A percentile compares a stretch with the other conserved stretches of the same genome.
phyloP scores from a whole-genome alignment of 2,888 invertebrate genomes.

The Temnothorax rugatulus region DNA sequence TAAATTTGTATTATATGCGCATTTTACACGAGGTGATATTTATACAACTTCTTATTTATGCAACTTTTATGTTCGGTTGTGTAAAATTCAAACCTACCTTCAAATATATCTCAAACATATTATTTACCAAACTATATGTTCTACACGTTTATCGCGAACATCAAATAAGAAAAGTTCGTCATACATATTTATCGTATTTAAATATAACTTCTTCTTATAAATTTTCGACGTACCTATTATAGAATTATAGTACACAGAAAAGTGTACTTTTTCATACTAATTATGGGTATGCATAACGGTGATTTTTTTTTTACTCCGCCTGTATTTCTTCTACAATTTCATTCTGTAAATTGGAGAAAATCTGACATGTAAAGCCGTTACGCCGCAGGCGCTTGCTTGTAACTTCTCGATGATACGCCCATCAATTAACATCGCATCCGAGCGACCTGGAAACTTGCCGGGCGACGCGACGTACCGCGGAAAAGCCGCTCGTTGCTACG shows the following conservation, averaged over 20 bases:
- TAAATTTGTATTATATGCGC: not conserved
- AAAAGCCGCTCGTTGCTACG: conserved; percentile 37
- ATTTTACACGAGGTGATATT: not conserved
- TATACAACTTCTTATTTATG: not conserved
- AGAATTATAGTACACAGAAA: not conserved
- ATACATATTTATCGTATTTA: not conserved
- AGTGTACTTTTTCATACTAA: not conserved
- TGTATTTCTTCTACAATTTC: not conserved
- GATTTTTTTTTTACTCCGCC: not conserved
- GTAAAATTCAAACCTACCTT: not conserved
- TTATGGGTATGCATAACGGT: no score
- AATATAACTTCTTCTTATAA: not conserved
- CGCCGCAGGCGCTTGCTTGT: conserved; percentile 36
- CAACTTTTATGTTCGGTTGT: not conserved
- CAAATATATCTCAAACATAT: not conserved
- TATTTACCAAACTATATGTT: not conserved
- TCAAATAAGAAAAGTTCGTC: not conserved
- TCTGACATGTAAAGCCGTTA: conserved; percentile 36
- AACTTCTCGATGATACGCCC: conserved; percentile 49
- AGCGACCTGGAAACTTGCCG: conserved; percentile 53
- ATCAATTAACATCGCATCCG: conserved; percentile 57
- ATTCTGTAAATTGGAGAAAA: conserved; percentile 31
- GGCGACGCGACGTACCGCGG: conserved; percentile 18
- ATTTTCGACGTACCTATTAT: not conserved
- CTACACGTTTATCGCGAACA: not conserved